Evolutionary conservation across 2,113 vertebrate species (phyloP).

Genomic region (Rhineura floridana): DNA sequence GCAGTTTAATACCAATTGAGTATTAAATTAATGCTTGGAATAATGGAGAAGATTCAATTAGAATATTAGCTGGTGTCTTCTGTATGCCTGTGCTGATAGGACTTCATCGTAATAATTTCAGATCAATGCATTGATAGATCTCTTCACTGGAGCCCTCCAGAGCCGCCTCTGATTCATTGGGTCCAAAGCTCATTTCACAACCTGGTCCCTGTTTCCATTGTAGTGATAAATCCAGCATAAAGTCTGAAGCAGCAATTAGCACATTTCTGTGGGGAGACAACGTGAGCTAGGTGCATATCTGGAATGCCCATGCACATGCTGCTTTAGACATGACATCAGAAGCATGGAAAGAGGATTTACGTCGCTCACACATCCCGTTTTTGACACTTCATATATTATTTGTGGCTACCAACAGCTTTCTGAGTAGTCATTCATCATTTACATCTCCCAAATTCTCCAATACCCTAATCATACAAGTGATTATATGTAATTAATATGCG

Average conservation of each 20-base stretch:
- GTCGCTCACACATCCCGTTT: slow-evolving; percentile 21
- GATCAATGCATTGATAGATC: not conserved
- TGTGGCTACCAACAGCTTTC: not conserved
- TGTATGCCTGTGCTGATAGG: not conserved
- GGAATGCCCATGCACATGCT: not conserved
- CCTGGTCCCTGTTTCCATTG: not conserved
- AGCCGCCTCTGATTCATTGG: not conserved
- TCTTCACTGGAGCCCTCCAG: not conserved
- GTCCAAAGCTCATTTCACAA: not conserved
- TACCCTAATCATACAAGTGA: slow-evolving; percentile 1
- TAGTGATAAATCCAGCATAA: not conserved
- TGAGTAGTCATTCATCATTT: slow-evolving; percentile 24
- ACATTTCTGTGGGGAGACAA: not conserved
- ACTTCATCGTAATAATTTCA: not conserved
- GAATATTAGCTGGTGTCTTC: slow-evolving; percentile 4
- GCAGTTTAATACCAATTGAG: not conserved
- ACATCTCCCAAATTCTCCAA: not conserved
- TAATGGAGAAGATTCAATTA: not conserved
- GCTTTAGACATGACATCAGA: not conserved
- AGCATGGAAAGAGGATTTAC: not conserved
- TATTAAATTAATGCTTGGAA: slow-evolving; percentile 30
- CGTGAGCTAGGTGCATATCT: not conserved
- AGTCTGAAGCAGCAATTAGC: not conserved
- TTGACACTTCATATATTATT: not conserved
- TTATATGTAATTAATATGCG: not conserved